Conservation (phyloP, 2,797 vertebrate species). For the Liparis tanakae region DNA sequence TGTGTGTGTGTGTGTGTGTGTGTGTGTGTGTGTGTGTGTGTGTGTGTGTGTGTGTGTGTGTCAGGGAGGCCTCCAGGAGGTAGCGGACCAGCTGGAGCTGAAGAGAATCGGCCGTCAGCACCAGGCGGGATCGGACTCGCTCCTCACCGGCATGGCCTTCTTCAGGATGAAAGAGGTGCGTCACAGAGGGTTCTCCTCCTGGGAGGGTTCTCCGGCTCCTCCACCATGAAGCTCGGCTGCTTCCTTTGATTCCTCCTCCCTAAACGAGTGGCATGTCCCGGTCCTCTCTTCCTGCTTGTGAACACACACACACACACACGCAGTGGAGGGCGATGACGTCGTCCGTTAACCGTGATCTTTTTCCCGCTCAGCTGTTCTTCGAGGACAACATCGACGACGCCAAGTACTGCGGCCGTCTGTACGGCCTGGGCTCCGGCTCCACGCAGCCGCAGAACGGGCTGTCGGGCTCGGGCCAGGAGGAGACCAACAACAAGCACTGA, state of each 20-base stretch:
- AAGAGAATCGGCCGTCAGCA: conserved; percentile 98
- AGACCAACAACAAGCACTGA: conserved; percentile 92
- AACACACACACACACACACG: background rate
- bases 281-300: background rate
- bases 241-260: background rate
- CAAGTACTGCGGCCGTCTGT: conserved; percentile 97
- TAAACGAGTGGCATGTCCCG: background rate
- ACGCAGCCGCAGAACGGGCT: conserved; percentile 93
- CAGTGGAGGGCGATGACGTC: background rate
- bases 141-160: conserved; percentile 98
- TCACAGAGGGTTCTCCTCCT: too few species aligned
- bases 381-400: conserved; percentile 99
- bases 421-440: conserved; percentile 95
- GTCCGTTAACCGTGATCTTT: background rate
- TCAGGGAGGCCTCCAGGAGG: conserved; percentile 97
- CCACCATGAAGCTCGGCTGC: background rate
- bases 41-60: too few species aligned
- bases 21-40: too few species aligned
- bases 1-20: too few species aligned
- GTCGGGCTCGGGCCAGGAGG: conserved; percentile 82
- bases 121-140: conserved; percentile 96
- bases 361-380: conserved; percentile 90
- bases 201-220: too few species aligned
- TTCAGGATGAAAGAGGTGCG: conserved; percentile 99
- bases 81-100: conserved; percentile 97